These are phyloP conservation scores for Phrynocephalus forsythii DNA, from an alignment of 2,797 vertebrate genomes.

Conservation along the genomic window DNA sequence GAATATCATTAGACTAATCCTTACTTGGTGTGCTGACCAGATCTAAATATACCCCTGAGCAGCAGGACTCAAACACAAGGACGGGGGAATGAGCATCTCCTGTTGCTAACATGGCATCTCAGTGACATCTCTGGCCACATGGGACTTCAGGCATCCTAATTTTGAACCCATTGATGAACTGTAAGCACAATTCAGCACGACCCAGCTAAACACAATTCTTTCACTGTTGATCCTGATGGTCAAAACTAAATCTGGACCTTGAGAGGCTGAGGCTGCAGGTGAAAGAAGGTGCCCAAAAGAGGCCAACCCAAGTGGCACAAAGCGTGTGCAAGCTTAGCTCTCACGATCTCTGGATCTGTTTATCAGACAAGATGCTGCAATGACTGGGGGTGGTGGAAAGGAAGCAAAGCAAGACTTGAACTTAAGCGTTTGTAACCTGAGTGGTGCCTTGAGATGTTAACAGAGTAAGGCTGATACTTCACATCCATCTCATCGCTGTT, in stretches of 20 bases:
- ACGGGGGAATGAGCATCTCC: neutral
- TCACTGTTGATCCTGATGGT: neutral
- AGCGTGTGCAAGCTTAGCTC: too few species aligned
- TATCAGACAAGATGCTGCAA: too few species aligned
- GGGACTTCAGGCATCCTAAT: neutral
- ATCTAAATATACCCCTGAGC: too few species aligned
- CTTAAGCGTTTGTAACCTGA: too few species aligned
- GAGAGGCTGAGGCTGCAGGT: neutral
- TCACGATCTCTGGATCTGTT: too few species aligned
- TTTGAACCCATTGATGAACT: neutral
- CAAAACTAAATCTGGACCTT: neutral
- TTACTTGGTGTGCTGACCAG: neutral
- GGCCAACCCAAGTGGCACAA: too few species aligned
- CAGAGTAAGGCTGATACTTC: too few species aligned
- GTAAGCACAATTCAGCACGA: neutral
- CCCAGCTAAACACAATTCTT: neutral
- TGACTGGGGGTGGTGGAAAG: too few species aligned
- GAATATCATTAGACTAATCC: neutral
- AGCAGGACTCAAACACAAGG: neutral
- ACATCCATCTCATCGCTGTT: too few species aligned
- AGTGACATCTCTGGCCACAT: neutral
- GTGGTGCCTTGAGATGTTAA: too few species aligned
- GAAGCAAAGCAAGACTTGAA: too few species aligned
- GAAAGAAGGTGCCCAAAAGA: fast-evolving
- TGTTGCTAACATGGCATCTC: neutral